Percentiles rank a stretch among this genome's conserved stretches.
Conservation (phyloP, 2,888 invertebrate species). For the Drosophila buzzatii region DNA sequence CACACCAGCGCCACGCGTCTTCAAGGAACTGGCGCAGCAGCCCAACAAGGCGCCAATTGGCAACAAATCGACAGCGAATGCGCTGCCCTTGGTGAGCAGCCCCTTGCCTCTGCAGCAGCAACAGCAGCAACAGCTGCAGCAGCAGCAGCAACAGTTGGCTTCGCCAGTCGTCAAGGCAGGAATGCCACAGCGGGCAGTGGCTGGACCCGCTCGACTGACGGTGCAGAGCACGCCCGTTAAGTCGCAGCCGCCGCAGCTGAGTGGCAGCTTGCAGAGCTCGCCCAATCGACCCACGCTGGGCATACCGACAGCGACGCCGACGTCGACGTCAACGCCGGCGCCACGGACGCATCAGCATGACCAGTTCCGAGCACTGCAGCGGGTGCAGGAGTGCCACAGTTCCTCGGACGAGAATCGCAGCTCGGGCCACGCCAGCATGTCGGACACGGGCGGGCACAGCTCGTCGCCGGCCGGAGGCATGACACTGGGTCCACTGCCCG, state of each 20-base stretch:
- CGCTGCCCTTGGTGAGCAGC: constrained; percentile 35
- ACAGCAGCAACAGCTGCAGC: constrained; percentile 37
- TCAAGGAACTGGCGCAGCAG: constrained; percentile 84
- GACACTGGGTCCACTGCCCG: constrained; percentile 86
- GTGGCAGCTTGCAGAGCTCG: constrained; percentile 84
- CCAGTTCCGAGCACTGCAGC: constrained; percentile 85
- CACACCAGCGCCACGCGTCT: constrained; percentile 83
- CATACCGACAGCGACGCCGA: constrained; percentile 64
- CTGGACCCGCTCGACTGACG: constrained; percentile 87
- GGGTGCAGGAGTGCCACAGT: constrained; percentile 91
- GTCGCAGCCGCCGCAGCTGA: constrained; percentile 88
- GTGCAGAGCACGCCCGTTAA: constrained; percentile 88
- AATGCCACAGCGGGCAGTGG: constrained; percentile 83
- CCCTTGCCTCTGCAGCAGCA: constrained; percentile 50
- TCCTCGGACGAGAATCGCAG: constrained; percentile 96
- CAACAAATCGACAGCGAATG: constrained; percentile 17
- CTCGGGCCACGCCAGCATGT: constrained; percentile 97
- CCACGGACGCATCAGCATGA: constrained; percentile 84
- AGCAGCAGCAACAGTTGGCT: constrained; percentile 39
- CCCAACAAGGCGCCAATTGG: constrained; percentile 55
- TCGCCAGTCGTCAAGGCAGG: constrained; percentile 62
- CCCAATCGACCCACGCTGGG: constrained; percentile 65
- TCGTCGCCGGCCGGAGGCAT: constrained; percentile 86
- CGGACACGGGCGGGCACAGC: constrained; percentile 92
- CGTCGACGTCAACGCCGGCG: constrained; percentile 41